Evolutionary conservation across 2,888 invertebrate species (phyloP), one percentile per base, ranked within the genome.

Genomic region (Dolichomitus sp.): DNA sequence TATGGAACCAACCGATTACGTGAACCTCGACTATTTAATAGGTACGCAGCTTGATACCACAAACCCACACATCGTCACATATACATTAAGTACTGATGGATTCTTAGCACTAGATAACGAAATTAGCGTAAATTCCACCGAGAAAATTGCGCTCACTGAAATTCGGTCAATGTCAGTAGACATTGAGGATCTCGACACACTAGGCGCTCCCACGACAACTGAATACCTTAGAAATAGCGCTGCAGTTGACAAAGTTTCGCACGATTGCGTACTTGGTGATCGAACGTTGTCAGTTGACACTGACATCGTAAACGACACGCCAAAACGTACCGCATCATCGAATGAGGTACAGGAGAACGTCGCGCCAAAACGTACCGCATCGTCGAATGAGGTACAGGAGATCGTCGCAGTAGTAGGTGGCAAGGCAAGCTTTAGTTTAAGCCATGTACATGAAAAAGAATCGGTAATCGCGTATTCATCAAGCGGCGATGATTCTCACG

Each of bases 371-470:
- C 17, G 37, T 4, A 37, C 40, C 19, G 40, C n/a, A 61, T 17
- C 33, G 17, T 17, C 11, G 6, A 19, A 19, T 37, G 61, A 61
- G 17, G 17, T 17, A 40, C 0, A 40, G 33, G 19, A 61, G 37
- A 17, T 6, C n/a, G 37, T 40, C 17, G 37, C 61, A 19, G 48
- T 48, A 61, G 37, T 61, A n/a, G 61, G 37, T 61, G 61, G 61
- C 37, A 40, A 37, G 37, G 11, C 61, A 11, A 40, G 11, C 61
- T 19, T 19, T 37, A 61, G 61, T 17, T 17, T 40, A 61, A 37
- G 19, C 11, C 7, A 40, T 37, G 40, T 37, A 9, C n/a, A 4
- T 9, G 61, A 37, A 37, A 9, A 19, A 37, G 37, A 61, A 61
- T 61, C 37, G 17, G 40, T 37, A 61, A 37, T 6, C 37, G 37